Percentiles rank a stretch among this genome's conserved stretches.
These are phyloP conservation scores for Hylomyscus alleni DNA, from an alignment of 2,797 vertebrate genomes.

Conservation along the genomic window DNA sequence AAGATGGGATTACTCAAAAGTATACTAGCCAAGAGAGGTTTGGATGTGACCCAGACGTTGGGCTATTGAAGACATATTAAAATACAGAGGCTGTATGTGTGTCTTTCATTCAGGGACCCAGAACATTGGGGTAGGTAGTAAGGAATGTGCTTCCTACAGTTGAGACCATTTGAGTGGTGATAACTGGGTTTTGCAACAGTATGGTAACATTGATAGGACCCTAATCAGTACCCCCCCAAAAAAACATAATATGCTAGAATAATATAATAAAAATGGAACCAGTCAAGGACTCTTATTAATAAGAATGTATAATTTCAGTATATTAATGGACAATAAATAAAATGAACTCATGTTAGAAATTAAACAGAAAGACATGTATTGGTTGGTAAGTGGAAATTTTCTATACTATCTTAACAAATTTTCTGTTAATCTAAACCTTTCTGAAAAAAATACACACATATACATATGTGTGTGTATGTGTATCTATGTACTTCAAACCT, in stretches of 20 bases:
- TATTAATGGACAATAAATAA: not conserved
- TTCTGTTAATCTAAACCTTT: not conserved
- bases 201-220: not conserved
- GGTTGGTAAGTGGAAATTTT: not conserved
- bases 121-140: not conserved
- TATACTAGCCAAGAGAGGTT: not conserved
- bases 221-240: not conserved
- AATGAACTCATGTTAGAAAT: not conserved
- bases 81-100: not conserved
- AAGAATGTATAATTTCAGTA: not conserved
- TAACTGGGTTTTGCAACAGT: not conserved
- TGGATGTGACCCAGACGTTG: not conserved
- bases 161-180: not conserved
- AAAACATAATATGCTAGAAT: not conserved
- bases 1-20: not conserved
- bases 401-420: not conserved
- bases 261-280: not conserved
- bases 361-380: not conserved
- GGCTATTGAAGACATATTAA: not conserved
- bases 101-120: not conserved
- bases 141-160: not conserved
- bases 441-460: not conserved
- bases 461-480: not conserved
- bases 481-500: slow-evolving; percentile 30
- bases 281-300: not conserved